phyloP scores from a whole-genome alignment of 1,140 invertebrate species.

The Drosophila quadrilineata region DNA sequence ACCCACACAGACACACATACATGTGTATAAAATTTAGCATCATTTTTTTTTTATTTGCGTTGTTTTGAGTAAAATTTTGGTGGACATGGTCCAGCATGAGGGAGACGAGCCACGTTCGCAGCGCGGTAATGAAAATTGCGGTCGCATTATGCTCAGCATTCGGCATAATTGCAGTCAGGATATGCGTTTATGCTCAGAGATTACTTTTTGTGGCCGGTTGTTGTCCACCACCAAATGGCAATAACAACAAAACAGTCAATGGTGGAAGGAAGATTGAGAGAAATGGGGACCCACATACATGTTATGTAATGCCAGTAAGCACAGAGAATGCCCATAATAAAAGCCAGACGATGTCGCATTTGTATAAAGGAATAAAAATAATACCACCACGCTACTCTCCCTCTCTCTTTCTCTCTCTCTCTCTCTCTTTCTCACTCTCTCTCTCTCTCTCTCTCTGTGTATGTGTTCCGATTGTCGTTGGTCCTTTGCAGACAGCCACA shows the following conservation, averaged over 20 bases:
- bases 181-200: conserved; percentile 78
- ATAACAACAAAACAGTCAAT: conserved; percentile 21
- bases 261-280: too few relatives aligned
- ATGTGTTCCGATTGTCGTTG: too few relatives aligned
- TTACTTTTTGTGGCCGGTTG: conserved; percentile 74
- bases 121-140: conserved; percentile 74
- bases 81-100: conserved; percentile 45
- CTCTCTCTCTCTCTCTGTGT: too few relatives aligned
- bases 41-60: conserved; percentile 38
- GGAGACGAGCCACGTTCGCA: conserved; percentile 20
- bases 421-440: too few relatives aligned
- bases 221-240: conserved; percentile 50
- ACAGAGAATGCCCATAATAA: conserved; percentile 63
- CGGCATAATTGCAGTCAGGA: conserved; percentile 73
- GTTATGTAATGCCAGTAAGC: conserved; percentile 32
- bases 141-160: conserved; percentile 74
- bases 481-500: too few relatives aligned
- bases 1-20: neutral
- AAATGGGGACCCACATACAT: conserved; percentile 12
- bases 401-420: conserved; percentile 31
- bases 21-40: conserved; percentile 56
- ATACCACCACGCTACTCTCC: conserved; percentile 37
- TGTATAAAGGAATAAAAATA: conserved; percentile 77
- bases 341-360: conserved; percentile 68
- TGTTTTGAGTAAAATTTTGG: conserved; percentile 21